phyloP scores from a whole-genome alignment of 2,888 invertebrate species.

The Actias luna region DNA sequence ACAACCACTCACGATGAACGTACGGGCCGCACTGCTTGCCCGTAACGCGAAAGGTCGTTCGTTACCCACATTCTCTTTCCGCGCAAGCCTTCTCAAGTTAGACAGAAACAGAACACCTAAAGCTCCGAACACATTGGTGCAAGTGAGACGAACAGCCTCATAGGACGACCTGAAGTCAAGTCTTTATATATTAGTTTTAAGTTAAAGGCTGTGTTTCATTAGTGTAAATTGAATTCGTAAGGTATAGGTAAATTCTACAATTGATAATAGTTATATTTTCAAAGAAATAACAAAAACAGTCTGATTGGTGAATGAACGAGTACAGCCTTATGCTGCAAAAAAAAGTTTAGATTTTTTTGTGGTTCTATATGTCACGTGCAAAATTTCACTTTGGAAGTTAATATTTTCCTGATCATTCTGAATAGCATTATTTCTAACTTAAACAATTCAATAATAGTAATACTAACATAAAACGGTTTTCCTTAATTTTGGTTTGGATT shows the following conservation, averaged over 20 bases:
- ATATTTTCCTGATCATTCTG: too few relatives aligned
- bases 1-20: slow-evolving; percentile 70
- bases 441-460: too few relatives aligned
- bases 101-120: slow-evolving; percentile 57
- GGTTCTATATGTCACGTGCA: neutral
- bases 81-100: slow-evolving; percentile 79
- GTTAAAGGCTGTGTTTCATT: slow-evolving; percentile 72
- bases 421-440: too few relatives aligned
- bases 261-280: slow-evolving; percentile 54
- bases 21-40: slow-evolving; percentile 79
- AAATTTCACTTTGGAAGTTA: neutral
- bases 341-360: slow-evolving; percentile 24
- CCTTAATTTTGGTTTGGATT: too few relatives aligned
- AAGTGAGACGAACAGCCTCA: slow-evolving; percentile 65
- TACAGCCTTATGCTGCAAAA: slow-evolving; percentile 38
- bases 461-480: too few relatives aligned
- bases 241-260: slow-evolving; percentile 70
- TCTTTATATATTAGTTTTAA: slow-evolving; percentile 79
- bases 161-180: slow-evolving; percentile 77
- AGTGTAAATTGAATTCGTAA: slow-evolving; percentile 74
- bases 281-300: slow-evolving; percentile 59
- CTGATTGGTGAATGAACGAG: slow-evolving; percentile 49
- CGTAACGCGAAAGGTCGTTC: slow-evolving; percentile 80
- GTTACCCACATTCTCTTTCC: slow-evolving; percentile 82
- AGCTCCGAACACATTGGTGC: slow-evolving; percentile 35